Conservation (phyloP, 2,113 vertebrate species). For the Pseudorasbora parva region DNA sequence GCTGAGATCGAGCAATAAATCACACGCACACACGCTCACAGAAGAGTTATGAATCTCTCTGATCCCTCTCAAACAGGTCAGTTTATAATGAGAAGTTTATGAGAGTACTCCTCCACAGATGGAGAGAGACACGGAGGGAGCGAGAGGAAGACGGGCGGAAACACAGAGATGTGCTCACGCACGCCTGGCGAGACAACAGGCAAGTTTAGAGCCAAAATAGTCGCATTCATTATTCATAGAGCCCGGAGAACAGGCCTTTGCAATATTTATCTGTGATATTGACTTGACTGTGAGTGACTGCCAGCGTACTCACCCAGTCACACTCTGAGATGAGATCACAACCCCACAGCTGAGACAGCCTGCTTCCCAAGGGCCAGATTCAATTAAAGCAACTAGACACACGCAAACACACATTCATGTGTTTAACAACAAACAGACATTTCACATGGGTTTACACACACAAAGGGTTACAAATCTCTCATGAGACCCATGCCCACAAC, state of each 20-base stretch:
- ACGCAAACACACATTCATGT: conserved; percentile 5
- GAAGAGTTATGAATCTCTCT: conserved; percentile 45
- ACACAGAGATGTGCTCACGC: conserved; percentile 33
- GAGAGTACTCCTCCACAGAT: conserved; percentile 37
- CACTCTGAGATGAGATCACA: conserved; percentile 43
- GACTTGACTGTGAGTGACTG: conserved; percentile 77
- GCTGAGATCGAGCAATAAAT: conserved; percentile 24
- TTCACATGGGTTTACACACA: not conserved
- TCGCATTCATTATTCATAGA: conserved; percentile 75
- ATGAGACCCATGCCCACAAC: not conserved
- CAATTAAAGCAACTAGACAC: conserved; percentile 34
- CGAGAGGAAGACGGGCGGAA: conserved; percentile 32
- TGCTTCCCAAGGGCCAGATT: conserved; percentile 37
- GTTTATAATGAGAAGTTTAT: conserved; percentile 50
- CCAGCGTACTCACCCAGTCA: conserved; percentile 53
- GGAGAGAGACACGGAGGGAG: conserved; percentile 34
- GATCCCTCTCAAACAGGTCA: conserved; percentile 34
- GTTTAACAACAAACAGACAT: conserved; percentile 5
- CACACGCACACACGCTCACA: conserved; percentile 25
- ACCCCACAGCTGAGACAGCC: conserved; percentile 29
- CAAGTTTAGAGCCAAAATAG: conserved; percentile 68
- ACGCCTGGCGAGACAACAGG: conserved; percentile 54
- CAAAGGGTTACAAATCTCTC: not conserved
- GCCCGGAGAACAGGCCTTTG: conserved; percentile 74
- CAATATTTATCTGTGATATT: conserved; percentile 83